Evolutionary conservation across 1,140 invertebrate species (phyloP).

Genomic region (Aleiodes sp.): DNA sequence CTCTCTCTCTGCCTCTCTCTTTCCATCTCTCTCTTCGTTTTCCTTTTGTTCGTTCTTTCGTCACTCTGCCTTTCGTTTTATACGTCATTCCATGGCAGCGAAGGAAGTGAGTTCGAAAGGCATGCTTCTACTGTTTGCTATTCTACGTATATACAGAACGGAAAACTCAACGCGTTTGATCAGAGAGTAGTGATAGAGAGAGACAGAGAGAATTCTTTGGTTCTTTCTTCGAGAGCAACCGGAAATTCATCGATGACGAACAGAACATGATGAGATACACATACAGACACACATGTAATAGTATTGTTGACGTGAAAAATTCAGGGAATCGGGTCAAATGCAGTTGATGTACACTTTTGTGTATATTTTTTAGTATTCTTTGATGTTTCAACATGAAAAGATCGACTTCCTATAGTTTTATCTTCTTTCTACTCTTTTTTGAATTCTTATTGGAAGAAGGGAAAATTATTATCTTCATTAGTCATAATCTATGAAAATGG

Average conservation of each 20-base stretch:
- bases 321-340: too few relatives aligned
- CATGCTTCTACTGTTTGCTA: neutral
- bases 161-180: conserved; percentile 1
- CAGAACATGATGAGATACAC: neutral
- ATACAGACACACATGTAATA: neutral
- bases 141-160: neutral
- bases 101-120: neutral
- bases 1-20: neutral
- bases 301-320: too few relatives aligned
- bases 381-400: too few relatives aligned
- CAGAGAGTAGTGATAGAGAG: neutral
- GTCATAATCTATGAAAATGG: too few relatives aligned
- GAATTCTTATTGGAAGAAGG: too few relatives aligned
- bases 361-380: too few relatives aligned
- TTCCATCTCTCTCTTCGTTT: neutral
- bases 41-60: neutral
- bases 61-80: neutral
- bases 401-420: too few relatives aligned
- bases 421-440: too few relatives aligned
- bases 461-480: too few relatives aligned
- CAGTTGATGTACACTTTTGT: too few relatives aligned
- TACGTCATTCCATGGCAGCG: neutral
- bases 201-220: neutral
- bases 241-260: neutral
- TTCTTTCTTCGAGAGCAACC: neutral